Conservation (phyloP, 37 sponge, comb jelly and placozoan species). For the Spongilla lacustris region DNA sequence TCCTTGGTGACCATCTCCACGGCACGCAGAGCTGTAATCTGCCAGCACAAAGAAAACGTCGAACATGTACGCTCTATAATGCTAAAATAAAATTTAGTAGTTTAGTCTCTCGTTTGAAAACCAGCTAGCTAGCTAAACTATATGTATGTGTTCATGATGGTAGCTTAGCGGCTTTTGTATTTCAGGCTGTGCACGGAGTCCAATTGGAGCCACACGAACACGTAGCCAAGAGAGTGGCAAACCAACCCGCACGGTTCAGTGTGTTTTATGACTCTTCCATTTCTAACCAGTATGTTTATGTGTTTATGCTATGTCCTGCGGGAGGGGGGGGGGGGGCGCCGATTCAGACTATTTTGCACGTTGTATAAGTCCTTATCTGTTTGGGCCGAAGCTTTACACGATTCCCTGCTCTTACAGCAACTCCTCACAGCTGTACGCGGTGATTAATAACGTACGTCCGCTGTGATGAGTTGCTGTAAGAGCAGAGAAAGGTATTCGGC, state of each 20-base stretch:
- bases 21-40: neutral
- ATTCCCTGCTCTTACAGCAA: no score
- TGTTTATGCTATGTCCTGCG: neutral
- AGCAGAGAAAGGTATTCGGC: no score
- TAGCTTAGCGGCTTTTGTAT: no score
- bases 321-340: no score
- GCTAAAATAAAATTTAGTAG: neutral
- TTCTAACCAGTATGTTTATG: neutral
- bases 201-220: conserved; percentile 17
- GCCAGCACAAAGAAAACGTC: neutral
- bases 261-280: neutral
- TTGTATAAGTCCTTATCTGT: no score
- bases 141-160: no score
- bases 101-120: neutral
- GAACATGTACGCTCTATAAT: neutral
- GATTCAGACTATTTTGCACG: no score
- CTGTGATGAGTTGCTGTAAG: no score
- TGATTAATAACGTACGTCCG: no score
- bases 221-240: conserved; percentile 26
- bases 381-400: no score
- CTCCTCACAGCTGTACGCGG: no score
- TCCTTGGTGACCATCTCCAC: neutral
- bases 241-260: conserved; percentile 51
- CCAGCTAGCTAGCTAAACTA: no score
- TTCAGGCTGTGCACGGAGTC: neutral